Evolutionary conservation across 2,888 invertebrate species (phyloP).

Genomic region (Melinaea marsaeus): DNA sequence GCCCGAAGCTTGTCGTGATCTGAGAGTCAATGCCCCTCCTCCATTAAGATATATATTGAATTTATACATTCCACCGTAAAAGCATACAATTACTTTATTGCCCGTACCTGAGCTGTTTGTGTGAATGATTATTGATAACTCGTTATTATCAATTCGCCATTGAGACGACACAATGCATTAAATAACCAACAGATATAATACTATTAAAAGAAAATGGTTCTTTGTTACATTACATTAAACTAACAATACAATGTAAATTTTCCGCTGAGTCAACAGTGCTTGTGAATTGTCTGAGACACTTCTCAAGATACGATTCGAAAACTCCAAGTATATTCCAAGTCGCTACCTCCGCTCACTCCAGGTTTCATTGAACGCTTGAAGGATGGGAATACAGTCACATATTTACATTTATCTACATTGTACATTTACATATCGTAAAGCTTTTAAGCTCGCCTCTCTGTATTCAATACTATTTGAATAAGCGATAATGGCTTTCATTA

Average conservation of each 20-base stretch:
- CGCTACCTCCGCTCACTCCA: background rate
- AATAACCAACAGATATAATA: too few species aligned
- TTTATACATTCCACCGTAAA: slow-evolving; percentile 53
- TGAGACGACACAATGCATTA: too few species aligned
- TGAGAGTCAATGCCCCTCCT: slow-evolving; percentile 53
- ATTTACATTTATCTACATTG: slow-evolving; percentile 3
- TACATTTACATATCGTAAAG: slow-evolving; percentile 34
- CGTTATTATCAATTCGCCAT: slow-evolving; percentile 32
- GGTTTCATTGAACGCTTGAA: slow-evolving; percentile 1
- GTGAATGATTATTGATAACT: slow-evolving; percentile 12
- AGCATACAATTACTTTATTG: slow-evolving; percentile 59
- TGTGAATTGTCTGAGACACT: background rate
- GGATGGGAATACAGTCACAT: background rate
- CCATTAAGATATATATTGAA: slow-evolving; percentile 59
- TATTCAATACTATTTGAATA: slow-evolving; percentile 61
- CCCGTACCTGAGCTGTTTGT: slow-evolving; percentile 41
- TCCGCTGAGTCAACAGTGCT: background rate
- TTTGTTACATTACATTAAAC: too few species aligned
- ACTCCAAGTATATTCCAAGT: background rate
- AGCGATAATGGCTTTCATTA: slow-evolving; percentile 43
- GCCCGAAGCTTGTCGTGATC: slow-evolving; percentile 69
- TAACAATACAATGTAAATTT: background rate
- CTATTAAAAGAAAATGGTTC: too few species aligned
- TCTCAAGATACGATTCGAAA: slow-evolving; percentile 3
- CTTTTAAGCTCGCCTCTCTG: slow-evolving; percentile 28